Conservation (phyloP, 2,888 invertebrate species). For the Nomada ruficornis region DNA sequence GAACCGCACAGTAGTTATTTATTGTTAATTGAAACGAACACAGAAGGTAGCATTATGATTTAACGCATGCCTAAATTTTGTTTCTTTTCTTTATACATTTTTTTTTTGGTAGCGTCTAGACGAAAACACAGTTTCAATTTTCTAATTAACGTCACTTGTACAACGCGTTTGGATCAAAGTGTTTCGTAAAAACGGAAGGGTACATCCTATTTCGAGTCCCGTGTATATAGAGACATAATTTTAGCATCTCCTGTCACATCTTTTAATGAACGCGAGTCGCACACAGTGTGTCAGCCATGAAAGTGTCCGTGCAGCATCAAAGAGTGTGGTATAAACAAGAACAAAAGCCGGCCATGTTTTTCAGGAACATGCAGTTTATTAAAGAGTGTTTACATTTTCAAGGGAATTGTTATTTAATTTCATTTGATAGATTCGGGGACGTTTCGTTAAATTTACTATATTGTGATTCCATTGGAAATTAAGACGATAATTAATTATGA, state of each 20-base stretch:
- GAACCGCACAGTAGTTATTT: neutral
- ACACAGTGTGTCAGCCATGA: neutral
- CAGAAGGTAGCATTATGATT: neutral
- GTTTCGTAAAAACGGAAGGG: neutral
- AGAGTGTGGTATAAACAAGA: slow-evolving; percentile 1
- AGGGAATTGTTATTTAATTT: too few relatives aligned
- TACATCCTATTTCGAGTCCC: slow-evolving; percentile 35
- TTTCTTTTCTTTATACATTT: neutral
- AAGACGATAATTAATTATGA: neutral
- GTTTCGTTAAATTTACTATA: neutral
- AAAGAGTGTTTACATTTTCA: neutral
- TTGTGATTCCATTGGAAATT: neutral
- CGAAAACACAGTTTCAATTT: slow-evolving; percentile 40
- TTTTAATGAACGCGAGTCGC: slow-evolving; percentile 47
- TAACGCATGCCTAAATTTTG: slow-evolving; percentile 1
- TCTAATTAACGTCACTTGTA: slow-evolving; percentile 36
- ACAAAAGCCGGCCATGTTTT: neutral
- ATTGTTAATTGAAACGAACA: neutral
- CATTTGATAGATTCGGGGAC: neutral
- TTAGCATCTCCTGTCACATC: slow-evolving; percentile 23
- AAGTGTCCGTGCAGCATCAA: neutral
- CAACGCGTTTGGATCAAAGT: slow-evolving; percentile 35
- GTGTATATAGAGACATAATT: slow-evolving; percentile 38
- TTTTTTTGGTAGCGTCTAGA: neutral
- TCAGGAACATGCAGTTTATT: slow-evolving; percentile 15